Evolutionary conservation across 2,888 invertebrate species (phyloP).

Genomic region (Agrotis puta): DNA sequence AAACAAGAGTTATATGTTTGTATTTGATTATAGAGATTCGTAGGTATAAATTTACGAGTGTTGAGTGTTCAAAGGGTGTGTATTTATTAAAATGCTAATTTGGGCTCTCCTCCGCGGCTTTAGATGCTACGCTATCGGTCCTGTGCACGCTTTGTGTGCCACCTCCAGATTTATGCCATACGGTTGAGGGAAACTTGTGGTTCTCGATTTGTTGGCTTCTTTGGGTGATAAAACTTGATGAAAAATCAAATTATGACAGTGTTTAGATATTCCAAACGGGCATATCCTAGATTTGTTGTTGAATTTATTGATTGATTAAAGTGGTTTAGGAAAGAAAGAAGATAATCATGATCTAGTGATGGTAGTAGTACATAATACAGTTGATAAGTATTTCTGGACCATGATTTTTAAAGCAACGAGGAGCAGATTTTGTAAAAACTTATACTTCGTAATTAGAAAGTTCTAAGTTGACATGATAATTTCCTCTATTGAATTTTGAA

Average conservation of each 20-base stretch:
- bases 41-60: conserved; percentile 85
- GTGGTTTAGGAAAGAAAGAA: background rate
- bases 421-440: background rate
- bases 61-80: conserved; percentile 89
- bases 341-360: background rate
- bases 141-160: conserved; percentile 89
- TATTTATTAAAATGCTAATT: conserved; percentile 92
- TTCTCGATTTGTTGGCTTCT: conserved; percentile 68
- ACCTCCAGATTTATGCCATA: conserved; percentile 89
- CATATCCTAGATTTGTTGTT: background rate
- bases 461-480: background rate
- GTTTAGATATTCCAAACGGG: too few relatives aligned
- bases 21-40: conserved; percentile 90
- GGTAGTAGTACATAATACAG: background rate
- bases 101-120: conserved; percentile 84
- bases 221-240: conserved; percentile 11
- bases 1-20: conserved; percentile 88
- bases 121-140: conserved; percentile 88
- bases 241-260: too few relatives aligned
- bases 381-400: too few relatives aligned
- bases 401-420: background rate
- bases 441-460: too few relatives aligned
- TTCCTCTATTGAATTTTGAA: background rate
- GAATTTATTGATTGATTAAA: background rate
- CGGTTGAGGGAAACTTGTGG: conserved; percentile 74